phyloP scores from a whole-genome alignment of 2,113 vertebrate species.

The Lamprotornis superbus region DNA sequence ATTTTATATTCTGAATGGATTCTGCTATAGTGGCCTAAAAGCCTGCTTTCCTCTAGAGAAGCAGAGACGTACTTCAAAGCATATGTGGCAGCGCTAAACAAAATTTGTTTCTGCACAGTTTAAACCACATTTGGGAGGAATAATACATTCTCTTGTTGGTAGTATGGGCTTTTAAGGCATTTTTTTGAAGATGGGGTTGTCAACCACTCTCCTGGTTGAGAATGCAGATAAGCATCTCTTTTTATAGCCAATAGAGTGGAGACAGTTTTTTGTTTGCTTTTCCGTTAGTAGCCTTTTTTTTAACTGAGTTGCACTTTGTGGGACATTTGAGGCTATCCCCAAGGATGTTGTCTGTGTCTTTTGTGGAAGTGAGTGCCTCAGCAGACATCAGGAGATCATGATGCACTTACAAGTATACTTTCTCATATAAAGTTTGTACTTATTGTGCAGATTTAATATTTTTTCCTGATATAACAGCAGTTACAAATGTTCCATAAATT shows the following conservation, averaged over 20 bases:
- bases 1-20: conserved; percentile 34
- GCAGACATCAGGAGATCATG: conserved; percentile 44
- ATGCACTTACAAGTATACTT: conserved; percentile 50
- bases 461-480: conserved; percentile 61
- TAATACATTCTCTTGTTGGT: conserved; percentile 39
- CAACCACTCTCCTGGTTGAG: background rate
- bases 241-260: conserved; percentile 14
- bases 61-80: conserved; percentile 21
- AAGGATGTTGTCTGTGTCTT: conserved; percentile 37
- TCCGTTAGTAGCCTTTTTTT: conserved; percentile 15
- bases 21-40: background rate
- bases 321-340: conserved; percentile 25
- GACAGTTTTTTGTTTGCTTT: background rate
- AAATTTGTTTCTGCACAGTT: conserved; percentile 55
- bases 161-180: background rate
- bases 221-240: conserved; percentile 29
- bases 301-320: conserved; percentile 36
- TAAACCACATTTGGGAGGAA: conserved; percentile 53
- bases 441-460: conserved; percentile 69
- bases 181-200: conserved; percentile 24
- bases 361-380: conserved; percentile 37
- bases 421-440: conserved; percentile 62
- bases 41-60: conserved; percentile 1
- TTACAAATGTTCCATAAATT: conserved; percentile 72
- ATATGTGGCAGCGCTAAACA: background rate